Evolutionary conservation across 2,888 invertebrate species (phyloP).

Genomic region (Troides helena): DNA sequence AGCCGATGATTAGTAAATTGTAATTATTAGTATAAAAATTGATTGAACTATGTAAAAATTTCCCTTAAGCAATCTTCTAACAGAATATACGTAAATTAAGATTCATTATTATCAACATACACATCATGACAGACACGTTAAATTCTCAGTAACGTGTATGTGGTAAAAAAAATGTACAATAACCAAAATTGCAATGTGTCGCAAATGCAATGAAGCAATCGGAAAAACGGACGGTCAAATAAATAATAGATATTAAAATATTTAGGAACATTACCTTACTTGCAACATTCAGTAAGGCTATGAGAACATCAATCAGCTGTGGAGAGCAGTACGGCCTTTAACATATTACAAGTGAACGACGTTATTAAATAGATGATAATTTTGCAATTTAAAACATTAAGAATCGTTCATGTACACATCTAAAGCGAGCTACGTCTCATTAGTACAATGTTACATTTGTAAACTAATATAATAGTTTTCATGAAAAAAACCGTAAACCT

Average conservation of each 20-base stretch:
- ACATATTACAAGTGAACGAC: constrained; percentile 51
- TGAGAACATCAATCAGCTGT: constrained; percentile 63
- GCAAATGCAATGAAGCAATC: constrained; percentile 3
- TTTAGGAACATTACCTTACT: constrained; percentile 30
- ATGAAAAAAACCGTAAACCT: constrained; percentile 66
- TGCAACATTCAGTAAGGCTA: constrained; percentile 54
- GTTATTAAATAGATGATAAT: constrained; percentile 57
- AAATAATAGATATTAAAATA: constrained; percentile 27
- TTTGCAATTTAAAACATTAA: constrained; percentile 36
- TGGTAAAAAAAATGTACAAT: neutral
- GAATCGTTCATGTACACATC: constrained; percentile 43
- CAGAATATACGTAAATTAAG: no score
- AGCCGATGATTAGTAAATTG: no score
- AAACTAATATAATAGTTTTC: constrained; percentile 55
- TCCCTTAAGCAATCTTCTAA: no score
- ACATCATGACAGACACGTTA: neutral
- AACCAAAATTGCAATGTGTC: neutral
- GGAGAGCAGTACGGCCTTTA: constrained; percentile 56
- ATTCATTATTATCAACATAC: neutral
- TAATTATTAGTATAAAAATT: no score
- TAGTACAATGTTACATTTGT: constrained; percentile 35
- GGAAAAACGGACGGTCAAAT: neutral
- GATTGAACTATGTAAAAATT: no score
- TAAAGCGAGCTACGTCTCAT: constrained; percentile 46
- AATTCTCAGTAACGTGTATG: neutral